Base-by-base conservation (phyloP, 2,113 vertebrate genomes). In the Zapus hudsonius region DNA sequence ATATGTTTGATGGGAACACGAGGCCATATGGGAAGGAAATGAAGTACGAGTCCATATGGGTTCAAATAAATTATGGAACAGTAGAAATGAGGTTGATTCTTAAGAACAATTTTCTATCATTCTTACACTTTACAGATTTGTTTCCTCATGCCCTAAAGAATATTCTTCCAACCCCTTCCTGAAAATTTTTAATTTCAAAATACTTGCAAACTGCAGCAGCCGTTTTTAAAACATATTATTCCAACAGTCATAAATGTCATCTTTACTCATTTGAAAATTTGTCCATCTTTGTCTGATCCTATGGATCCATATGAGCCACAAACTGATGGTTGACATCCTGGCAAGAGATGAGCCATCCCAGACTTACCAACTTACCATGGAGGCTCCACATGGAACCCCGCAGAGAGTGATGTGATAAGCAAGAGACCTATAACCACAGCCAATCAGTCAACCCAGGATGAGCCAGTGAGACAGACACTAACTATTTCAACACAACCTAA, bases 21-120 rank as follows among this genome's bases (percentile, higher is more conserved):
- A 57, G 73, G 57, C 69, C 78, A 88, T 31, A 20, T 40, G 47
- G 80, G 40, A 92, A 93, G 82, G 61, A 92, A 91, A 87, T 79
- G 67, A 83, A 59, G 40, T 42, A 33, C 44, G 44, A 66, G 87
- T 36, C 31, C 38, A 42, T 40, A 70, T 2, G 11, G 29, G 42
- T 27, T 91, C 13, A 44, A 86, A 63, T 74, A 67, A 63, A 74
- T 57, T 47, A 52, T 25, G 8, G 27, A 67, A 44, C 36, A 44
- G 40, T 36, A 70, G 76, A 70, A 81, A 0, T 36, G 27, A 95
- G 85, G 29, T 40, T 29, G 7, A 36, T 20, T 55, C 36, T 61
- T 31, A 86, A 13, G 72, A 64, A 72, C 22, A 31, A n/a, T 44
- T 55, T 63, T 57, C 64, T 22, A 16, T 15, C 31, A 6, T 52